Base-by-base conservation (phyloP, 2,797 vertebrate genomes). In the Anas capensis region DNA sequence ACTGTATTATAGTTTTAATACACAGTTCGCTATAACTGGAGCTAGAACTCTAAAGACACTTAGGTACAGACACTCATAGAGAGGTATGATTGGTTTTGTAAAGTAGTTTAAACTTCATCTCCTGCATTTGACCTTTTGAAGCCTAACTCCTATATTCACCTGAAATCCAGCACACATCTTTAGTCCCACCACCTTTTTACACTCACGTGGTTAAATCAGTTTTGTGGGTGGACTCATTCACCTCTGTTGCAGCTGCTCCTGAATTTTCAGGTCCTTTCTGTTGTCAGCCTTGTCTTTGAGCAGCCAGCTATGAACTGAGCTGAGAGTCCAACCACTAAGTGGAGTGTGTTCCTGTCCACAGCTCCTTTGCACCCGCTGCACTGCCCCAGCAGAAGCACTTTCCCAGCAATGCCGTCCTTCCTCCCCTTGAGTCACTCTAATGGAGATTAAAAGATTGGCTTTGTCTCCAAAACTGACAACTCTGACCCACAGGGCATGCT, bases 301-400 rank as follows among this genome's bases (percentile, higher is more conserved):
- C 42, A 62, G 42, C 24, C n/a, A 9, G 42, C 42, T 44, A 6
- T 34, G 61, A 51, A 36, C 36, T 15, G 29, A 2, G 24, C 33
- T 23, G 11, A 51, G 40, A 23, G 12, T 26, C 29, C 34, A 33
- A 33, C 29, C 38, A 18, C 48, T 21, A 6, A 19, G 9, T 16
- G 15, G 54, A 66, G 9, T 27, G 38, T 38, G 38, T 38, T 38
- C 38, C 33, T 65, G 58, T 53, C 53, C 53, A 27, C 54, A 56
- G 3, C 5, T 10, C 18, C 12, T 33, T 34, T 2, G 0, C 7
- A 23, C 29, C 4, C 33, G 12, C 16, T 0, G 0, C 2, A 33
- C 23, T 8, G 5, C 26, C n/a, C 17, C 66, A 40, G 51, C 38
- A 48, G 70, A 58, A 58, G 18, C 26, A 3, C 15, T 72, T 91